These are phyloP conservation scores for Sardinella longiceps DNA, from an alignment of 2,797 vertebrate species.

Conservation along the genomic window DNA sequence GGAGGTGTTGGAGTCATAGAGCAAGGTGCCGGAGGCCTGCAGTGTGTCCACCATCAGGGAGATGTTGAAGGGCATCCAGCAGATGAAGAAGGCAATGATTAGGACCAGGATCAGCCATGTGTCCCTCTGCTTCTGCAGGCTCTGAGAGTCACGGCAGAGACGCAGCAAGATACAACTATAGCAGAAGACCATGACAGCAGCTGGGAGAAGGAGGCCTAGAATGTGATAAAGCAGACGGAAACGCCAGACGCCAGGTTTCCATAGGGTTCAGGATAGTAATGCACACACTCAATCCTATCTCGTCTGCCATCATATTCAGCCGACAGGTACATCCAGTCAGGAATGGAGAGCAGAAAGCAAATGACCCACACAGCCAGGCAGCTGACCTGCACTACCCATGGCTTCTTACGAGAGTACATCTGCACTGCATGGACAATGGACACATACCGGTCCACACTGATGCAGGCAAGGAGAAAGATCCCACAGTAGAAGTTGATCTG, in stretches of 20 bases:
- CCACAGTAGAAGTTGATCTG: constrained; percentile 93
- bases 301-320: constrained; percentile 56
- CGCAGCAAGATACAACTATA: constrained; percentile 78
- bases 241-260: constrained; percentile 53
- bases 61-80: constrained; percentile 87
- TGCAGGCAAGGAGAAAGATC: constrained; percentile 90
- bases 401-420: constrained; percentile 85
- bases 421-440: constrained; percentile 89
- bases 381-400: constrained; percentile 78
- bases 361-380: constrained; percentile 81
- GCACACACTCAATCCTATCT: constrained; percentile 58
- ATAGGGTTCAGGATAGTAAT: constrained; percentile 63
- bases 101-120: constrained; percentile 79
- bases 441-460: constrained; percentile 90
- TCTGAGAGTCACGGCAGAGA: constrained; percentile 69
- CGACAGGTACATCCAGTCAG: constrained; percentile 81
- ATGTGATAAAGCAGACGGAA: constrained; percentile 83
- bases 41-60: constrained; percentile 76
- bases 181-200: constrained; percentile 80
- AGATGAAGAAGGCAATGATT: constrained; percentile 82
- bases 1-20: background rate
- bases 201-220: constrained; percentile 84
- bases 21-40: constrained; percentile 29
- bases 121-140: constrained; percentile 79
- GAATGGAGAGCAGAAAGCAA: constrained; percentile 82